Evolutionary conservation across 2,888 invertebrate species (phyloP).

Genomic region (Sisyra terminalis): DNA sequence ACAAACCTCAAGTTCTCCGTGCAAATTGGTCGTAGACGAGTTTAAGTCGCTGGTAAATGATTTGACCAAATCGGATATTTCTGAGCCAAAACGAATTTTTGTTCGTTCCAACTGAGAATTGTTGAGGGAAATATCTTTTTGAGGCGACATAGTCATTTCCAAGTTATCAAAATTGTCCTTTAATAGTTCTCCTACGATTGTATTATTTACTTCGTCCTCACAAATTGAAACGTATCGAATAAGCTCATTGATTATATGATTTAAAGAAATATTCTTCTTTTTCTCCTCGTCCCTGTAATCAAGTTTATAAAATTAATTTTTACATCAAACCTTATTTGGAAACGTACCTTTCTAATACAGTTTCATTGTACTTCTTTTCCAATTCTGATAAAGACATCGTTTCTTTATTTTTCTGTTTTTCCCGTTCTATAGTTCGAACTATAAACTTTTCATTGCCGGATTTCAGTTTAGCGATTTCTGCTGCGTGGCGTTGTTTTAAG

Average conservation of each 20-base stretch:
- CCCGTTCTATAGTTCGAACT: conserved; percentile 21
- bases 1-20: conserved; percentile 49
- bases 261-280: conserved; percentile 45
- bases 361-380: conserved; percentile 36
- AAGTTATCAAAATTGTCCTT: conserved; percentile 24
- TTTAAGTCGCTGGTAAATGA: conserved; percentile 44
- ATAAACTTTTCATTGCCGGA: conserved; percentile 19
- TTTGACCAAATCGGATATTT: conserved; percentile 39
- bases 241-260: conserved; percentile 48
- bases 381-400: conserved; percentile 26
- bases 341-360: conserved; percentile 42
- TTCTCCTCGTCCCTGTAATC: conserved; percentile 44
- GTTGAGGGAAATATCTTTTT: background rate
- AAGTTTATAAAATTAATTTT: background rate
- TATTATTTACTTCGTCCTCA: conserved; percentile 64
- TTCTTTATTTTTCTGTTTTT: conserved; percentile 19
- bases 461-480: conserved; percentile 37
- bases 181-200: conserved; percentile 45
- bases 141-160: conserved; percentile 4
- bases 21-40: conserved; percentile 36
- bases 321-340: background rate
- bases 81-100: conserved; percentile 54
- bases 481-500: conserved; percentile 36
- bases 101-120: conserved; percentile 15
- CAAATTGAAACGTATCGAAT: conserved; percentile 57